Percentiles rank a stretch among this genome's conserved stretches.
Conservation (phyloP, 2,797 vertebrate genomes). For the Coracias cyanogaster region DNA sequence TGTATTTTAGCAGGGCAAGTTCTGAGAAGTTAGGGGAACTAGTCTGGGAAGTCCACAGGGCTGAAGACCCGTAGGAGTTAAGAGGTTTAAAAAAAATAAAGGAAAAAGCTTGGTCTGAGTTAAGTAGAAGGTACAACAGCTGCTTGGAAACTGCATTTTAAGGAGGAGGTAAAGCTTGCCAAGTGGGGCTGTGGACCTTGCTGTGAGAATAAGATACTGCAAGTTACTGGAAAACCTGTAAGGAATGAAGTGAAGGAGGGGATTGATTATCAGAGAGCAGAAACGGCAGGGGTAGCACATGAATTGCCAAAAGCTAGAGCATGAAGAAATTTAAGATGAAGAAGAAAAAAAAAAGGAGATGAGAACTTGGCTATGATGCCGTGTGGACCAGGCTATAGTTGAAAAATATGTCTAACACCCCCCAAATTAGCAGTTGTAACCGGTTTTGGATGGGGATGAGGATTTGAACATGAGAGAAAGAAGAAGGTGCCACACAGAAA, state of each 20-base stretch:
- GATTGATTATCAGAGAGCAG: not conserved
- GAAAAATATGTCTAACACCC: not conserved
- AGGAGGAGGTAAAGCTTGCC: constrained; percentile 6
- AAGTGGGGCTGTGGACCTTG: not conserved
- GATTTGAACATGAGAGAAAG: not conserved
- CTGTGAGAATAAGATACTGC: not conserved
- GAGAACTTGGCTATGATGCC: not conserved
- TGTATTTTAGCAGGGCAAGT: not conserved
- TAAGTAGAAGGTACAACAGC: not conserved
- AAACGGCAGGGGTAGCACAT: not conserved
- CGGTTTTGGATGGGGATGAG: not conserved
- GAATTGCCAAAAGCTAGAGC: not conserved
- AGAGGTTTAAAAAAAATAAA: not conserved
- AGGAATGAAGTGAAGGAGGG: not conserved
- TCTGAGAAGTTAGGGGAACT: constrained; percentile 8
- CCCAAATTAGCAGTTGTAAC: not conserved
- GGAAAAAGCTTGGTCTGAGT: not conserved
- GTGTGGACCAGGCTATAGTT: not conserved
- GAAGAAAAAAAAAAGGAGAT: not conserved
- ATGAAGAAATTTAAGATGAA: constrained; percentile 8
- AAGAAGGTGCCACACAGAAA: not conserved
- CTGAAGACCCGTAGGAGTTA: not conserved
- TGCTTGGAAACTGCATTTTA: constrained; percentile 10
- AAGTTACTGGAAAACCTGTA: not conserved
- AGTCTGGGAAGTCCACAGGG: not conserved